phyloP scores from a whole-genome alignment of 2,888 invertebrate genomes.

The Chrysolina oricalcia region DNA sequence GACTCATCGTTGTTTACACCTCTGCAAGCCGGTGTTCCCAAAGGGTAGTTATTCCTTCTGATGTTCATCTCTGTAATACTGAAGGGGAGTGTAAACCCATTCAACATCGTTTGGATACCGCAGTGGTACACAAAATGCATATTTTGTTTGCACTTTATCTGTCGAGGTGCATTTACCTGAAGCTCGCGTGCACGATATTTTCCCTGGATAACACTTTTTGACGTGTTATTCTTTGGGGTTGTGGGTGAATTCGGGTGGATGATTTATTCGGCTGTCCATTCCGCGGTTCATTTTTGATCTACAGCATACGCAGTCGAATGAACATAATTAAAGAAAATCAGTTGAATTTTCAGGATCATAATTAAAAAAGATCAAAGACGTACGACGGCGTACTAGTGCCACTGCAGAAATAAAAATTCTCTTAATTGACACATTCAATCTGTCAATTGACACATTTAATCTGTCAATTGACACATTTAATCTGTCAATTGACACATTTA shows the following conservation, averaged over 20 bases:
- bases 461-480: no score
- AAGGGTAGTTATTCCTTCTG: not conserved
- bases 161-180: slow-evolving; percentile 1
- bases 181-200: not conserved
- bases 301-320: not conserved
- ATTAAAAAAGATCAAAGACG: no score
- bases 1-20: no score
- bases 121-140: slow-evolving; percentile 4
- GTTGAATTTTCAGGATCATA: no score
- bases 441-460: no score
- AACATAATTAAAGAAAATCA: no score
- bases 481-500: no score
- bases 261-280: not conserved
- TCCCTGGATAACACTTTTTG: not conserved
- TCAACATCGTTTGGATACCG: not conserved
- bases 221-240: not conserved
- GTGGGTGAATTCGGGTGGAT: not conserved
- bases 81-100: not conserved
- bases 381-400: no score
- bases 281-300: not conserved
- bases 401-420: no score
- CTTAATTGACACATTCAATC: no score
- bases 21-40: no score
- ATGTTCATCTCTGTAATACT: not conserved
- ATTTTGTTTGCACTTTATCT: slow-evolving; percentile 26